Evolutionary conservation across 92 coral and sea anemone species (phyloP).

Genomic region (Pocillopora meandrina): DNA sequence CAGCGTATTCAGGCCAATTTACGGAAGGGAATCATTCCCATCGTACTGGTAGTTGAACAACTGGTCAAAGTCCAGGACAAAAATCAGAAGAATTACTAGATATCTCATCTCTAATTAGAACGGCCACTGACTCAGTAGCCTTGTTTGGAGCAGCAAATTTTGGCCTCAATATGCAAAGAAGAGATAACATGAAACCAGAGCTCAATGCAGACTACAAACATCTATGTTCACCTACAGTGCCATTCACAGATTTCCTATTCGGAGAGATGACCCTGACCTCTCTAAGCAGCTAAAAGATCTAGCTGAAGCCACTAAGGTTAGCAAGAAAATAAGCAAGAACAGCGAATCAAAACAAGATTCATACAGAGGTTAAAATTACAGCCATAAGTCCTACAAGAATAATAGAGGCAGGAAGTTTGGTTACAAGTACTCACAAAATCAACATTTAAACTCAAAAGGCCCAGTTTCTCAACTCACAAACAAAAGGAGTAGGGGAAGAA

Average conservation of each 20-base stretch:
- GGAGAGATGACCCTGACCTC: constrained; percentile 56
- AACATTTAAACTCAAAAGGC: no score
- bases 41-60: constrained; percentile 39
- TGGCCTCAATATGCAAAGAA: constrained; percentile 39
- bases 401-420: no score
- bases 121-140: no score
- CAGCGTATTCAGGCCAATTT: constrained; percentile 55
- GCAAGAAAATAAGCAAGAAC: constrained; percentile 9
- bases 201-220: constrained; percentile 58
- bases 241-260: constrained; percentile 52
- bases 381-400: no score
- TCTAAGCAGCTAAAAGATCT: constrained; percentile 66
- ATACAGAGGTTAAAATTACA: no score
- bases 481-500: no score
- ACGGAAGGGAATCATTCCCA: constrained; percentile 56
- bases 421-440: no score
- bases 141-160: constrained; percentile 6
- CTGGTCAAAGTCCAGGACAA: constrained; percentile 49
- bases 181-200: constrained; percentile 53
- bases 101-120: no score
- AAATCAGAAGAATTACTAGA: constrained; percentile 21
- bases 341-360: no score
- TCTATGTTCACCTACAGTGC: constrained; percentile 48
- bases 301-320: constrained; percentile 23
- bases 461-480: no score